These are phyloP conservation scores for Pasiphila rectangulata DNA, from an alignment of 2,888 invertebrate genomes.

Conservation along the genomic window DNA sequence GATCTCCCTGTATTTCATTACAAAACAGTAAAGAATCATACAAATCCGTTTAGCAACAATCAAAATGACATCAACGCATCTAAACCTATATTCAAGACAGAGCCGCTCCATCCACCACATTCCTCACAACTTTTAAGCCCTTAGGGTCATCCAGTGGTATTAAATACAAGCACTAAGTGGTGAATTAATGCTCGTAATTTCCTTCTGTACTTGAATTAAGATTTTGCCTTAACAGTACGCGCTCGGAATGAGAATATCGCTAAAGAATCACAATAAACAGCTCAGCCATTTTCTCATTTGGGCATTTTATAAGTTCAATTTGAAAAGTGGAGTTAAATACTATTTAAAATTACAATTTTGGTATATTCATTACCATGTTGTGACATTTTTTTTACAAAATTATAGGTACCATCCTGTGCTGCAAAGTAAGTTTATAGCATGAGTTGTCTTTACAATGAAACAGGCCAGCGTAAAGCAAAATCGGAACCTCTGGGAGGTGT, in stretches of 20 bases:
- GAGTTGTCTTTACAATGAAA: conserved; percentile 6
- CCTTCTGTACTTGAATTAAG: conserved; percentile 10
- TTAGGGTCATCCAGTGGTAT: not conserved
- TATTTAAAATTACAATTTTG: conserved; percentile 16
- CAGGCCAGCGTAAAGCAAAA: conserved; percentile 6
- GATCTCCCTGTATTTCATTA: conserved; percentile 13
- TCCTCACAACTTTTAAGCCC: not conserved
- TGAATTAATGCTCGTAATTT: not conserved
- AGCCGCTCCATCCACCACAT: not conserved
- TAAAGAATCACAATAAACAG: conserved; percentile 10
- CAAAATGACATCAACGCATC: conserved; percentile 20
- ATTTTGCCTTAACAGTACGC: conserved; percentile 11
- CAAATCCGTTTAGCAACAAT: not conserved
- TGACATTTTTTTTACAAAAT: conserved; percentile 9
- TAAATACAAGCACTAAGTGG: not conserved
- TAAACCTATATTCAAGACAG: conserved; percentile 16
- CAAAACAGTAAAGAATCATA: conserved; percentile 1
- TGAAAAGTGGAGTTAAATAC: conserved; percentile 18
- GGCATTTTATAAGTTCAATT: conserved; percentile 8
- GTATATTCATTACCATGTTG: not conserved
- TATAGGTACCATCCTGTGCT: not conserved
- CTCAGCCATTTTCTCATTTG: conserved; percentile 16
- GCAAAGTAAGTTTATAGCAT: not conserved
- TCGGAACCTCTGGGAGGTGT: not conserved
- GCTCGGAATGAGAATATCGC: conserved; percentile 22